phyloP scores from a whole-genome alignment of 2,888 invertebrate species.

The Opisthograptis luteolata region DNA sequence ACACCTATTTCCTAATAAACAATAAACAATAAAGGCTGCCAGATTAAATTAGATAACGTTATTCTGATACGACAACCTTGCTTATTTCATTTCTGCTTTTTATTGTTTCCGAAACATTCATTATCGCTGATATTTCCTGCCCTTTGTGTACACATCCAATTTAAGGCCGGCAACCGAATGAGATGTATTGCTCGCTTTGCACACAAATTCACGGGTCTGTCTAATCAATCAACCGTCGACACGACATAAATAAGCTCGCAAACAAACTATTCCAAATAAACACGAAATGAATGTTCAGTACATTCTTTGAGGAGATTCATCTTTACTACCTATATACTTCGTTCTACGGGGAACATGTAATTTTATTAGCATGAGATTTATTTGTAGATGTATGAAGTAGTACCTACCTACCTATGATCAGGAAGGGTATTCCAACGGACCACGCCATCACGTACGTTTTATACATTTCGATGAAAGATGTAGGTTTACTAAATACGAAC shows the following conservation, averaged over 20 bases:
- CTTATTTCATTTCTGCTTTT: conserved; percentile 10
- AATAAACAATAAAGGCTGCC: conserved; percentile 12
- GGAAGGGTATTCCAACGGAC: too few species aligned
- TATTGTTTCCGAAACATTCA: conserved; percentile 28
- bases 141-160: conserved; percentile 28
- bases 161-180: conserved; percentile 25
- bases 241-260: conserved; percentile 28
- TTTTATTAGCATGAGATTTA: too few species aligned
- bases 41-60: conserved; percentile 7
- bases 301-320: conserved; percentile 9
- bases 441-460: too few species aligned
- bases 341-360: too few species aligned
- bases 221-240: conserved; percentile 30
- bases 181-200: conserved; percentile 32
- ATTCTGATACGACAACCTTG: conserved; percentile 3
- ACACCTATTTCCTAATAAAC: background rate
- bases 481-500: too few species aligned
- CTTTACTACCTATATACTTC: conserved; percentile 15
- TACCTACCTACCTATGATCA: too few species aligned
- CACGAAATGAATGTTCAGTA: conserved; percentile 21
- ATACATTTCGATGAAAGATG: too few species aligned
- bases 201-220: conserved; percentile 26
- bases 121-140: conserved; percentile 25
- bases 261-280: conserved; percentile 28
- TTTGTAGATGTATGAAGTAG: too few species aligned